Base-by-base conservation (phyloP, 2,888 invertebrate genomes). In the Ophioninae sp. region DNA sequence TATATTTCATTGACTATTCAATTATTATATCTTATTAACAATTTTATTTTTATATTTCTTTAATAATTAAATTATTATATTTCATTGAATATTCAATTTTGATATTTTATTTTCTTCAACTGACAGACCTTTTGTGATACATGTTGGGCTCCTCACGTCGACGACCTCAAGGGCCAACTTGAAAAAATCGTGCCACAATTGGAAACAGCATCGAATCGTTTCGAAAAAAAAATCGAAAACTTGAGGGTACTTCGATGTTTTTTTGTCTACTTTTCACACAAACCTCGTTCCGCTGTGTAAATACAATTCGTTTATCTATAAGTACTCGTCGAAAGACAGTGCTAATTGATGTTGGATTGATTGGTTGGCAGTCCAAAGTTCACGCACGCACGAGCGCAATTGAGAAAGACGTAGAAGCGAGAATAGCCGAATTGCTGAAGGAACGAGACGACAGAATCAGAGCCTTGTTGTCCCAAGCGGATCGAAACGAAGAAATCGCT, bases 91-190 rank as follows among this genome's bases (percentile, higher is more conserved):
- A 30, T 3, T 3, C 17, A 1, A n/a, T 3, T 13, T 17, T 57
- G 59, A 61, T 50, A 59, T 17, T 23, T 68, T 30, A 56, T 8
- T 59, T 3, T 23, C 39, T n/a, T 37, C 5, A n/a, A 67, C 86
- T 92, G 91, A 79, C 89, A 95, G 95, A 93, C 93, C 85, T 95
- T 95, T 88, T 96, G 95, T 89, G 92, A 93, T 17, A 91, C 94
- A 7, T 96, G 96, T 89, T 95, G 95, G 95, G 92, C 93, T 6
- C 94, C 94, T 59, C 95, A 96, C 88, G 91, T 95, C 80, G 93
- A 94, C 30, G 95, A 95, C 82, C 93, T 96, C 91, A 93, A 94
- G 87, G 93, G 93, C 30, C 95, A 95, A 90, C 92, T 95, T 23
- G 90, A 91, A 23, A 93, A 94, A n/a, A 94, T 95, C 74, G 87